A percentile compares a stretch with the other conserved stretches of the same genome.
Evolutionary conservation across 2,113 vertebrate species (phyloP).

Genomic region (Campylomormyrus tamandua): DNA sequence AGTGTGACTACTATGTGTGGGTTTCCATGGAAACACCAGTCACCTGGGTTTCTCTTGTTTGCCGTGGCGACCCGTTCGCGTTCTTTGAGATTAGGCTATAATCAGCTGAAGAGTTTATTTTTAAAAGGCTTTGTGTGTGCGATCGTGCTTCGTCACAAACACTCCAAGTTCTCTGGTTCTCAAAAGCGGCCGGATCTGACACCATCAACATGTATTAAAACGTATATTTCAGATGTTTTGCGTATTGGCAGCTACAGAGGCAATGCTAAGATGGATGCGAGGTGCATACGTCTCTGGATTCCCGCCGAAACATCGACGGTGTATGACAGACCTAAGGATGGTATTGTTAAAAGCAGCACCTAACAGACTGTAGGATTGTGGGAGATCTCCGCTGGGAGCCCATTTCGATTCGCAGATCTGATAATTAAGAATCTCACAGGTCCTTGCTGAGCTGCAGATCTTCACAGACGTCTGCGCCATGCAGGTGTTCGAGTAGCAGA

Average conservation of each 20-base stretch:
- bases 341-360: not conserved
- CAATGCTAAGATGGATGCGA: not conserved
- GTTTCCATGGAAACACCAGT: constrained; percentile 48
- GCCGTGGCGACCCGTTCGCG: not conserved
- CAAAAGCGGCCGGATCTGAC: not conserved
- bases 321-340: not conserved
- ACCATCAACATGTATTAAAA: not conserved
- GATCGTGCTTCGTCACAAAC: not conserved
- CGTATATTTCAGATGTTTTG: too few species aligned
- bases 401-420: not conserved
- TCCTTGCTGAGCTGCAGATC: not conserved
- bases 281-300: not conserved
- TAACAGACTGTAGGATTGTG: not conserved
- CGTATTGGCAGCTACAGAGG: not conserved
- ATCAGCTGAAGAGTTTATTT: not conserved
- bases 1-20: constrained; percentile 13
- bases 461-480: not conserved
- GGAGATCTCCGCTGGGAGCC: not conserved
- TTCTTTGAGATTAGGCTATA: constrained; percentile 4
- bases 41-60: constrained; percentile 28
- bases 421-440: not conserved
- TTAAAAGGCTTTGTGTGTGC: not conserved
- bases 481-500: not conserved
- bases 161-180: not conserved
- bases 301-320: not conserved